Evolutionary conservation across 2,113 vertebrate species (phyloP).

Genomic region (Brachypodius melanocephalos): DNA sequence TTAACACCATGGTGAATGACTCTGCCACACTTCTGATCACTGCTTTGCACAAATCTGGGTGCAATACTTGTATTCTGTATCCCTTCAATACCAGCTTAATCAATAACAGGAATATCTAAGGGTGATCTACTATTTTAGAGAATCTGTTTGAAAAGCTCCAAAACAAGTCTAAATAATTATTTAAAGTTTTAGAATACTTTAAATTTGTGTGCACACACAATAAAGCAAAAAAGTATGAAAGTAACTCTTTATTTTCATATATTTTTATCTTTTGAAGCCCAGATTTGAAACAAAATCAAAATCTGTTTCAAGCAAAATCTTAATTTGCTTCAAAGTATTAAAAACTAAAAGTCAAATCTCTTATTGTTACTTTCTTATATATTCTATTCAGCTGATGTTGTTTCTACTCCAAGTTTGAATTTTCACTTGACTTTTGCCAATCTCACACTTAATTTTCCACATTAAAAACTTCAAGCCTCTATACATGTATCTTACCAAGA

Average conservation of each 20-base stretch:
- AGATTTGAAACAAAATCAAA: not conserved
- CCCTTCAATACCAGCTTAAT: not conserved
- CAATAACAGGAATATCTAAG: not conserved
- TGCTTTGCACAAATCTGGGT: not conserved
- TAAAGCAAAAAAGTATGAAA: not conserved
- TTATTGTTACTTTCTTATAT: not conserved
- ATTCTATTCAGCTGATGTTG: not conserved
- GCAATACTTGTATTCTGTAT: not conserved
- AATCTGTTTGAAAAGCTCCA: not conserved
- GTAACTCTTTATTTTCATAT: not conserved
- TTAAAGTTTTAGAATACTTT: not conserved
- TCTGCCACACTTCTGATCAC: not conserved
- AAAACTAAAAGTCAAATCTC: not conserved
- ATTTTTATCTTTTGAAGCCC: not conserved
- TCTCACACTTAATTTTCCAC: not conserved
- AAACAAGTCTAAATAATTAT: not conserved
- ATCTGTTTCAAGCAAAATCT: not conserved
- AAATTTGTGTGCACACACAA: not conserved
- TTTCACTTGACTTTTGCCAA: not conserved
- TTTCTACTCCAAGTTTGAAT: not conserved
- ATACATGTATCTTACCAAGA: not conserved
- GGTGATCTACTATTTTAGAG: not conserved
- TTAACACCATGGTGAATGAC: not conserved
- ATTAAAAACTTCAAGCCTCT: not conserved
- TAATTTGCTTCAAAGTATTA: not conserved